Evolutionary conservation across 2,888 invertebrate genomes (phyloP), one percentile per base, ranked within the genome.

Genomic region (Homarus gammarus): DNA sequence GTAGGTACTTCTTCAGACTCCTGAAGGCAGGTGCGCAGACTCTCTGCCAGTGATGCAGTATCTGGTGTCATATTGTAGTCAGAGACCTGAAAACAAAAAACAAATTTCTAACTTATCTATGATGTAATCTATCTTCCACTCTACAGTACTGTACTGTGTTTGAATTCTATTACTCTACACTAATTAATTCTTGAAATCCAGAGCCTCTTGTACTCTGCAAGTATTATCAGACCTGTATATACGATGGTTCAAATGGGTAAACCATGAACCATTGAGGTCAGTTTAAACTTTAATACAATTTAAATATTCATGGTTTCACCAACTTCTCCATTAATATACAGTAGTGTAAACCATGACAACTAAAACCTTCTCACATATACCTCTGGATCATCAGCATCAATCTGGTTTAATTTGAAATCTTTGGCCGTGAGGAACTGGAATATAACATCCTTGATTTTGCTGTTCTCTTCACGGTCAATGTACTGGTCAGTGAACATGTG

Each of bases 1-100:
- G 95, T 94, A 0, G 97, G 96, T 91, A 96, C 95, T 93, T 97
- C 96, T 90, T 95, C 95, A 68, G 95, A 95, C 93, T 96, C 96
- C 81, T 96, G 97, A 22, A 98, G 95, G 93, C 97, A 97, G 15
- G 97, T 96, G 94, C 97, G 96, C 51, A 97, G 96, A 93, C 96
- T 95, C 84, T 97, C 96, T 0, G 97, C 96, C 91, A 98, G 94
- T 93, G 95, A 96, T 92, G 97, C 95, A 84, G 97, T 97, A 93
- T 99, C 98, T 0, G 99, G 98, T 31, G 99, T 96, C 92, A 97
- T 96, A 93, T 97, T 96, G 94, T 98, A 98, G 93, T 99, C 99
- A 93, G 97, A 96, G 84, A 98, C 95, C 97, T 98, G 93, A 5
- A 93, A 93, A 36, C 2, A n/a, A 1, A 38, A 1, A 38, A 0